Conservation (phyloP, 2,113 vertebrate species). For the Oncorhynchus keta region DNA sequence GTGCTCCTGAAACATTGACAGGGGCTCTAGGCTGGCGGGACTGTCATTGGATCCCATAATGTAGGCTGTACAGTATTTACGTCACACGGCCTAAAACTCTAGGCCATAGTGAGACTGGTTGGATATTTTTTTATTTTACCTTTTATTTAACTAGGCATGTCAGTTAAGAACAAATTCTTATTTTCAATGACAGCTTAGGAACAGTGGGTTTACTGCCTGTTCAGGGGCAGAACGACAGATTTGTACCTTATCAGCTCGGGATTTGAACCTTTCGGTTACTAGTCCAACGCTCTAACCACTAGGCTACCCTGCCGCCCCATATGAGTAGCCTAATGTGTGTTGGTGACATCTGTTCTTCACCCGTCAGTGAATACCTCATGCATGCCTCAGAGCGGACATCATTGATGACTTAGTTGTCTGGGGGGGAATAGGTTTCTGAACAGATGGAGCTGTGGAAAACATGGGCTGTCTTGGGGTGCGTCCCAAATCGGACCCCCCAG, state of each 20-base stretch:
- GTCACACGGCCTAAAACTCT: not conserved
- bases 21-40: too few species aligned
- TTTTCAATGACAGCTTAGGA: too few species aligned
- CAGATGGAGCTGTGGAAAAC: not conserved
- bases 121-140: not conserved
- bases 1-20: not conserved
- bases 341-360: not conserved
- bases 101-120: not conserved
- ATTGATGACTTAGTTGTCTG: slow-evolving; percentile 1
- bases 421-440: not conserved
- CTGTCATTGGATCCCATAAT: not conserved
- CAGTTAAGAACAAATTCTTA: too few species aligned
- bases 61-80: not conserved
- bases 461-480: too few species aligned
- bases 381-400: slow-evolving; percentile 5
- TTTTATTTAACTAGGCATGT: too few species aligned
- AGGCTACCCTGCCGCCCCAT: too few species aligned
- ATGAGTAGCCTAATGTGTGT: not conserved
- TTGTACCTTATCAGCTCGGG: too few species aligned
- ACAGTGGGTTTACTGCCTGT: too few species aligned
- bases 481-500: too few species aligned
- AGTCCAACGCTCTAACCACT: too few species aligned
- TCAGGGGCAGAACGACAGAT: too few species aligned
- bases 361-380: not conserved
- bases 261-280: too few species aligned